Evolutionary conservation across 53 echinoderm and acorn worm species (phyloP), one percentile per base, ranked within the genome.

Genomic region (Arbacia lixula): DNA sequence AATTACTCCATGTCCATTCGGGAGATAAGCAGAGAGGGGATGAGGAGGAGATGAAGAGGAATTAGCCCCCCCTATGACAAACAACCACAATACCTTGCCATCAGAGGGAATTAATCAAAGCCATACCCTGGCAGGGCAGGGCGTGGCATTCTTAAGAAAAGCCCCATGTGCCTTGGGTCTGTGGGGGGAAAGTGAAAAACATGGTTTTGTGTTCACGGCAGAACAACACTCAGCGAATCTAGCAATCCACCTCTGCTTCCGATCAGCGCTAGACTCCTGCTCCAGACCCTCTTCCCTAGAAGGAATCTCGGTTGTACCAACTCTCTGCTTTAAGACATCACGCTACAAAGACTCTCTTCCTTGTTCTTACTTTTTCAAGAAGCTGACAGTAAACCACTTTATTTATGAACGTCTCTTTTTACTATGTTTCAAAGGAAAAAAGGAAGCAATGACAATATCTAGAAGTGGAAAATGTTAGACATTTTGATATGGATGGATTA

Each of bases 61-160:
- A 77, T 77, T 77, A 77, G 58, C 53, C 14, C 9, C n/a, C 56
- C 52, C 40, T 56, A 77, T 77, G 77, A 77, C 77, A 77, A 77
- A 77, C 43, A 38, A 58, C 77, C 77, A 58, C 77, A 56, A 58
- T 77, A 36, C 77, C 27, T 58, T 58, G 11, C 56, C 77, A 77
- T 77, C 56, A 56, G 55, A 11, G 20, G 28, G 60, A 77, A 77
- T 77, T 77, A 77, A 77, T 77, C 39, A 77, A 26, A 58, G 39
- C 77, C 77, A 77, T 77, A 20, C 27, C 26, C 25, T n/a, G n/a
- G 4, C 74, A 53, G 46, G 74, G 19, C 35, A 56, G 77, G 77
- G 77, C 77, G 77, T 77, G 77, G 77, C 77, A 36, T 1, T 77
- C 57, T 77, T 32, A 77, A 74, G 74, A 74, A 52, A 46, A 51